These are phyloP conservation scores for Drosophila fuyamai DNA, from an alignment of 1,140 invertebrate genomes.

Conservation along the genomic window DNA sequence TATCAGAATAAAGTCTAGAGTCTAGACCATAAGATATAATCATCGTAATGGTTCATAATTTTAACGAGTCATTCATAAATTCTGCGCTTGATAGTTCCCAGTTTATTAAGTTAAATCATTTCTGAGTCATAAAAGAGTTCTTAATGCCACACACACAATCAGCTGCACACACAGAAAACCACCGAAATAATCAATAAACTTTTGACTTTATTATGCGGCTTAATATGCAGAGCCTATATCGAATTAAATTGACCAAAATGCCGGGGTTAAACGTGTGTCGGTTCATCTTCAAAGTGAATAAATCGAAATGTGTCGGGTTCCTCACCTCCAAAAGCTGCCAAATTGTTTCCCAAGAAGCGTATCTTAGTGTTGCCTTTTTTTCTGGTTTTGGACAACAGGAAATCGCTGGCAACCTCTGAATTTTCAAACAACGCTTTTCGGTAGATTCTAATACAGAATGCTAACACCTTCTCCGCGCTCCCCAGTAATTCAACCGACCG, in stretches of 20 bases:
- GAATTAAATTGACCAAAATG: constrained; percentile 45
- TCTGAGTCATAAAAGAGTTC: constrained; percentile 44
- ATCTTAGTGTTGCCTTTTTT: constrained; percentile 29
- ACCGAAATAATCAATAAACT: constrained; percentile 66
- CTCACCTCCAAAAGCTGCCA: constrained; percentile 43
- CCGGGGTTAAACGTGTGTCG: constrained; percentile 23
- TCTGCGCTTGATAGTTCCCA: constrained; percentile 45
- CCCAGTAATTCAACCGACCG: background rate
- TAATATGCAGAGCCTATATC: constrained; percentile 61
- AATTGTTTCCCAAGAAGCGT: constrained; percentile 74
- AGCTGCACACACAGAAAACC: constrained; percentile 2
- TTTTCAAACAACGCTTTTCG: constrained; percentile 42
- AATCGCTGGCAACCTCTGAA: constrained; percentile 67
- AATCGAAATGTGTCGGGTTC: constrained; percentile 55
- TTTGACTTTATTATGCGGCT: constrained; percentile 58
- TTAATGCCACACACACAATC: constrained; percentile 39
- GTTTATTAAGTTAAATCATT: constrained; percentile 56
- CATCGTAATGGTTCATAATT: constrained; percentile 22
- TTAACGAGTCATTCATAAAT: constrained; percentile 62
- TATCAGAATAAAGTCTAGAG: background rate
- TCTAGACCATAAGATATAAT: constrained; percentile 11
- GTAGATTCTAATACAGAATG: constrained; percentile 68
- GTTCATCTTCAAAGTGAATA: constrained; percentile 59
- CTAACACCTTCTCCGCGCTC: constrained; percentile 8
- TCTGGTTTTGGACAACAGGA: constrained; percentile 59